phyloP scores from a whole-genome alignment of 1,140 invertebrate species.

The Trichonephila inaurata region DNA sequence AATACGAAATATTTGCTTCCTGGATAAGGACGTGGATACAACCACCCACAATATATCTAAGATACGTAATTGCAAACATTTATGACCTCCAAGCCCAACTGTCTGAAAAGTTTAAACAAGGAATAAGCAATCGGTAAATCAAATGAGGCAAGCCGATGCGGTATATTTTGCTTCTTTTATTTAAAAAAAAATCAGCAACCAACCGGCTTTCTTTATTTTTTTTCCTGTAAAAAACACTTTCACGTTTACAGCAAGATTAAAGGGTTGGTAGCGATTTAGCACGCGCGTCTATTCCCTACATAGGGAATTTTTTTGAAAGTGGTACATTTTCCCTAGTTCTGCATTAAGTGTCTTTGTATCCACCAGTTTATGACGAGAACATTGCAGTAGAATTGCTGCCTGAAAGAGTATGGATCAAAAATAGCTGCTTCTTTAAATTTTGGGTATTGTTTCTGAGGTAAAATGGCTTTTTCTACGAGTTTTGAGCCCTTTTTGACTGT shows the following conservation, averaged over 20 bases:
- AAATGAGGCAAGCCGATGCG: neutral
- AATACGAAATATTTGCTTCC: slow-evolving; percentile 63
- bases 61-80: slow-evolving; percentile 43
- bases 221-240: neutral
- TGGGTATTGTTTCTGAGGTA: neutral
- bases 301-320: neutral
- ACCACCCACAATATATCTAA: slow-evolving; percentile 56
- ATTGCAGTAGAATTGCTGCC: neutral
- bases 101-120: neutral
- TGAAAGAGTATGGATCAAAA: neutral
- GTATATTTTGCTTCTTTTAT: neutral
- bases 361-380: neutral
- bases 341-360: neutral
- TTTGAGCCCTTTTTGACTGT: neutral
- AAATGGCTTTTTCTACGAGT: neutral
- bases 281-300: neutral
- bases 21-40: slow-evolving; percentile 55
- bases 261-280: slow-evolving; percentile 7
- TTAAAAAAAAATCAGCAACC: neutral
- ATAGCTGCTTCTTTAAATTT: neutral
- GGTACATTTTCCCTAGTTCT: neutral
- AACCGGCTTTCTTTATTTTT: neutral
- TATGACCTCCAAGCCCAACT: slow-evolving; percentile 24
- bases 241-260: slow-evolving; percentile 19
- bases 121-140: slow-evolving; percentile 6